Evolutionary conservation across 2,888 invertebrate species (phyloP).

Genomic region (Osedax frankpressi): DNA sequence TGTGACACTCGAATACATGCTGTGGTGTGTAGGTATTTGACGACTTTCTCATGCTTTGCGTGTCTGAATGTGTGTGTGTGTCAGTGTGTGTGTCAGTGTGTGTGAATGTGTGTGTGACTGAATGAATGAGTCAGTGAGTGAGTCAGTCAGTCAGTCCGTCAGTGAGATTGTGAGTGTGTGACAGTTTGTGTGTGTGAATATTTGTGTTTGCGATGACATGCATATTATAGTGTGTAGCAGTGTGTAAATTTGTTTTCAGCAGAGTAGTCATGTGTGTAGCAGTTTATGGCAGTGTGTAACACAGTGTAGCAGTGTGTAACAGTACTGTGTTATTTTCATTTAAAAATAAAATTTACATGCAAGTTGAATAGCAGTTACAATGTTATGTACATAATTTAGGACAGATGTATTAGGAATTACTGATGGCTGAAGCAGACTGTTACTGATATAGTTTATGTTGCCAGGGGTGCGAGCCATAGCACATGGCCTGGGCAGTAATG

Average conservation of each 20-base stretch:
- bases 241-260: no score
- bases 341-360: background rate
- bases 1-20: background rate
- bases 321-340: background rate
- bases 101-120: no score
- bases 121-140: no score
- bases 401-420: background rate
- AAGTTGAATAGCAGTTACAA: background rate
- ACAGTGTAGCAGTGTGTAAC: no score
- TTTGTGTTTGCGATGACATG: no score
- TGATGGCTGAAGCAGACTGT: background rate
- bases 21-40: background rate
- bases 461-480: constrained; percentile 37
- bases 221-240: no score
- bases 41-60: background rate
- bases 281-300: no score
- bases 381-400: background rate
- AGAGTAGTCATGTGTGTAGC: no score
- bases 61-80: background rate
- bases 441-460: constrained; percentile 12
- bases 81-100: background rate
- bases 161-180: background rate
- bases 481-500: constrained; percentile 39
- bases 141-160: background rate
- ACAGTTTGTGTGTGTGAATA: background rate